Evolutionary conservation across 2,888 invertebrate species (phyloP).

Genomic region (Napeogenes inachia): DNA sequence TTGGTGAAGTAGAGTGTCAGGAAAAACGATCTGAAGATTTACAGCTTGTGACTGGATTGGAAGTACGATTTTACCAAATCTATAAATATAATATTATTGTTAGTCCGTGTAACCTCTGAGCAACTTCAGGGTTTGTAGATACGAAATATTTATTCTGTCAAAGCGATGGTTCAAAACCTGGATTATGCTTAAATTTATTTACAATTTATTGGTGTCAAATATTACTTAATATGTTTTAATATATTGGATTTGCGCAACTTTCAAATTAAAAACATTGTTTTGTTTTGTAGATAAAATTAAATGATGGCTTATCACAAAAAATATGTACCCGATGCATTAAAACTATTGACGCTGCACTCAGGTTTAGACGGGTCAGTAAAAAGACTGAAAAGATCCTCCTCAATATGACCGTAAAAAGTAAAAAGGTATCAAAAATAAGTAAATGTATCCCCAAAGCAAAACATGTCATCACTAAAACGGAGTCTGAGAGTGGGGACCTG

Average conservation of each 20-base stretch:
- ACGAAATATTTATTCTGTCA: no score
- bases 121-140: background rate
- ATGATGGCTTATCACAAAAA: slow-evolving; percentile 59
- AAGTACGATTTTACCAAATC: slow-evolving; percentile 33
- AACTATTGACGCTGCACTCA: slow-evolving; percentile 42
- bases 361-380: slow-evolving; percentile 49
- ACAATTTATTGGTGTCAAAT: no score
- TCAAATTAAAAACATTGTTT: background rate
- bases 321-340: slow-evolving; percentile 53
- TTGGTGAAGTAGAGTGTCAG: slow-evolving; percentile 41
- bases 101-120: background rate
- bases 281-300: slow-evolving; percentile 48
- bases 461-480: slow-evolving; percentile 17
- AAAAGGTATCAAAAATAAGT: slow-evolving; percentile 28
- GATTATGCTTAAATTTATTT: background rate
- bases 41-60: slow-evolving; percentile 49
- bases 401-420: slow-evolving; percentile 34
- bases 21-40: slow-evolving; percentile 47
- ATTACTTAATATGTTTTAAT: background rate
- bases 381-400: slow-evolving; percentile 49
- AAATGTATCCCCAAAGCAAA: slow-evolving; percentile 29
- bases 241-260: background rate
- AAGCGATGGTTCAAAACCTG: no score
- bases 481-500: slow-evolving; percentile 17
- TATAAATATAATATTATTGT: no score